These are phyloP conservation scores for Salvelinus fontinalis DNA, from an alignment of 2,113 vertebrate species.

Conservation along the genomic window DNA sequence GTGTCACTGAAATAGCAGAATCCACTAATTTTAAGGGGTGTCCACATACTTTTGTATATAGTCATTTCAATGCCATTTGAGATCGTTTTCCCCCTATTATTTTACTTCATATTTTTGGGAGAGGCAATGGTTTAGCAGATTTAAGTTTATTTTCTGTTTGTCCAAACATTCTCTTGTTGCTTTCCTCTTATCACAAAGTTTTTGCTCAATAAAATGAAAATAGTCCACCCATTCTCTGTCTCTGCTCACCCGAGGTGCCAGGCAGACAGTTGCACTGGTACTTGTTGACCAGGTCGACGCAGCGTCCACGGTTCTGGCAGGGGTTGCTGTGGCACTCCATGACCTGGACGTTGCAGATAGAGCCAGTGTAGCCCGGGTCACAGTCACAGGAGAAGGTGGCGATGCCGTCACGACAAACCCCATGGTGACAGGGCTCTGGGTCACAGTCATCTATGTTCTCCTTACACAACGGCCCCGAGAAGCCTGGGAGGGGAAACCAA, in stretches of 20 bases:
- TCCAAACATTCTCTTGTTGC: too few relatives aligned
- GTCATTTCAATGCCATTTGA: too few relatives aligned
- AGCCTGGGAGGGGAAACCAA: slow-evolving; percentile 71
- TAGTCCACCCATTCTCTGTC: neutral
- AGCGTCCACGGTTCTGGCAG: slow-evolving; percentile 88
- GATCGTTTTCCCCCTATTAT: too few relatives aligned
- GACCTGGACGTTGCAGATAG: slow-evolving; percentile 89
- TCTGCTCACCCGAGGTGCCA: slow-evolving; percentile 81
- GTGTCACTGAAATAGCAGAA: too few relatives aligned
- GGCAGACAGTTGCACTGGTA: slow-evolving; percentile 88
- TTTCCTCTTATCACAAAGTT: too few relatives aligned
- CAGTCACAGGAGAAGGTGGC: slow-evolving; percentile 87
- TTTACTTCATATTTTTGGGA: too few relatives aligned
- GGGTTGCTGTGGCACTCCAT: slow-evolving; percentile 90
- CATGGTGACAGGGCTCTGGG: slow-evolving; percentile 89
- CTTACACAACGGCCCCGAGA: slow-evolving; percentile 81
- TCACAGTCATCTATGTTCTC: slow-evolving; percentile 90
- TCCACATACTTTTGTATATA: too few relatives aligned
- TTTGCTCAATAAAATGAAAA: neutral
- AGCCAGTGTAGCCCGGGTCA: slow-evolving; percentile 84
- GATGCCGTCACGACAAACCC: slow-evolving; percentile 87
- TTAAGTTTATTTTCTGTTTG: too few relatives aligned
- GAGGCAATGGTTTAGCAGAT: too few relatives aligned
- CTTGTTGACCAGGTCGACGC: slow-evolving; percentile 87
- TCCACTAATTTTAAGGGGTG: too few relatives aligned